Evolutionary conservation across 2,888 invertebrate genomes (phyloP).

Genomic region (Atethmia centrago): DNA sequence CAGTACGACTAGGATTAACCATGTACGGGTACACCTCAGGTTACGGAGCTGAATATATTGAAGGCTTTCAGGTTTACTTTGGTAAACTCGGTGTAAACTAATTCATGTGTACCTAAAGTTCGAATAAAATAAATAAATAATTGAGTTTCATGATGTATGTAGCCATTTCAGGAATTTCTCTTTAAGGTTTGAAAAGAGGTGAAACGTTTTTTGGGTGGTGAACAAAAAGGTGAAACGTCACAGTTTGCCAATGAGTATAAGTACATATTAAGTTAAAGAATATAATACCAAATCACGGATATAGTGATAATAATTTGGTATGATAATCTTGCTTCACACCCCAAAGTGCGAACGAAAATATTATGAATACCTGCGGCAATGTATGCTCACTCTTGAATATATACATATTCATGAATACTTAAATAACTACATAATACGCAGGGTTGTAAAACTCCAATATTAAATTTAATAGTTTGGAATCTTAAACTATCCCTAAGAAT

Average conservation of each 20-base stretch:
- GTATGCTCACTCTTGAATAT: background rate
- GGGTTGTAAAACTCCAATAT: no score
- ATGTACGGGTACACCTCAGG: slow-evolving; percentile 1
- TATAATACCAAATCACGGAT: no score
- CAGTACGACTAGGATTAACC: slow-evolving; percentile 16
- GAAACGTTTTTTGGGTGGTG: no score
- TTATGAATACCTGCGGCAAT: slow-evolving; percentile 19
- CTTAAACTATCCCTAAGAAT: no score
- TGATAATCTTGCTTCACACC: slow-evolving; percentile 1
- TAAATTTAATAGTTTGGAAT: no score
- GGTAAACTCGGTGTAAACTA: slow-evolving; percentile 8
- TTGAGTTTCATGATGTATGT: background rate
- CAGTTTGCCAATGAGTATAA: background rate
- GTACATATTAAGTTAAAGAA: background rate
- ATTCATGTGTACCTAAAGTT: background rate
- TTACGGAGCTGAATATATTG: slow-evolving; percentile 2
- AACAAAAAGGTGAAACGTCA: no score
- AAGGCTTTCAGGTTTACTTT: background rate
- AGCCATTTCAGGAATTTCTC: background rate
- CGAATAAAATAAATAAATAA: background rate
- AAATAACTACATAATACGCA: slow-evolving; percentile 1
- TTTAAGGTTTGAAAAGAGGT: no score
- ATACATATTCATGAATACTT: slow-evolving; percentile 29
- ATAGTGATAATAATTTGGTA: background rate
- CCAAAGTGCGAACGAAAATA: slow-evolving; percentile 16